Evolutionary conservation across 2,888 invertebrate genomes (phyloP).

Genomic region (Thysanoteuthis rhombus): DNA sequence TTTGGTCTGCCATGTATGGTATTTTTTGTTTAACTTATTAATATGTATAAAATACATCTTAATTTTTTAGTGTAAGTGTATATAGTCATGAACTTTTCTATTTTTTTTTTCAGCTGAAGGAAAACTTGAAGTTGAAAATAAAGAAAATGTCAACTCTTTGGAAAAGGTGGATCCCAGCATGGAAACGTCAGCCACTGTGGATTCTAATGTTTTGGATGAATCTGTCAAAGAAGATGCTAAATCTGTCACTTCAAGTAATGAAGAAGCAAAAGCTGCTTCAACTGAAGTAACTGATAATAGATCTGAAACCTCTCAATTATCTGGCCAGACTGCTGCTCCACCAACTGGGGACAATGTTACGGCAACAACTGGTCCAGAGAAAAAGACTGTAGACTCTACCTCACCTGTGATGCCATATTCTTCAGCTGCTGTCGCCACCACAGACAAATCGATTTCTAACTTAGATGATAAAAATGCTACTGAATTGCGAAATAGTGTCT

Average conservation of each 20-base stretch:
- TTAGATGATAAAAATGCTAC: constrained; percentile 24
- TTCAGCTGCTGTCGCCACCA: constrained; percentile 13
- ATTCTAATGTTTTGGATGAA: background rate
- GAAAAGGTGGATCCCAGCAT: background rate
- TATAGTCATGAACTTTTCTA: background rate
- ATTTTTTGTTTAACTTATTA: too few relatives aligned
- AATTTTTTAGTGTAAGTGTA: too few relatives aligned
- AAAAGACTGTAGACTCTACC: background rate
- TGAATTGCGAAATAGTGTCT: background rate
- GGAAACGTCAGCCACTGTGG: background rate
- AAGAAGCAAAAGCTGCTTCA: constrained; percentile 13
- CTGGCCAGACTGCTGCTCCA: background rate
- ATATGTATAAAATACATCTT: too few relatives aligned
- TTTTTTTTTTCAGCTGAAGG: constrained; percentile 15
- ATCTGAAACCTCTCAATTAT: background rate
- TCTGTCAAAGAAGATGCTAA: constrained; percentile 12
- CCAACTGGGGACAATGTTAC: background rate
- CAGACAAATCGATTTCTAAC: background rate
- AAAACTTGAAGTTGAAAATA: constrained; percentile 23
- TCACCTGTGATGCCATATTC: background rate
- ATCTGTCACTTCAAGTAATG: constrained; percentile 17
- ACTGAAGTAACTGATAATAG: background rate
- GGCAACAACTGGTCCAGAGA: background rate
- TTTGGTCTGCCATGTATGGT: too few relatives aligned
- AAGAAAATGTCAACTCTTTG: constrained; percentile 30